Evolutionary conservation across 2,797 vertebrate species (phyloP), one percentile per base, ranked within the genome.

Genomic region (Phylloscopus collybita): DNA sequence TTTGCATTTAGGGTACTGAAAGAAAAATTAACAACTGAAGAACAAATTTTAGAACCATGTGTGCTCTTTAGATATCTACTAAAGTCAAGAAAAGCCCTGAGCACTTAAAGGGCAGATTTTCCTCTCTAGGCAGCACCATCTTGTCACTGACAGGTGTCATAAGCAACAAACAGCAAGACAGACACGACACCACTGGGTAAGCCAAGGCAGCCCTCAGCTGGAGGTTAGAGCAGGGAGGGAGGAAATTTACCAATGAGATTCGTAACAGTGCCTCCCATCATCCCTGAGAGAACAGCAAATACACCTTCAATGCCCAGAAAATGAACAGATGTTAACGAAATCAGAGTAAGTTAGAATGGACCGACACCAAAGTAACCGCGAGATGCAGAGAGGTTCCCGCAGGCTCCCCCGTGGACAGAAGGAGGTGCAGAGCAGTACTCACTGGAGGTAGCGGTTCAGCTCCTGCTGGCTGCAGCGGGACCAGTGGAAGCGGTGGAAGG

Each of bases 401-500:
- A 13, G 40, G 20, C 16, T 73, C 16, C 16, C 54, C 17, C 16
- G 9, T 4, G 40, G 59, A 57, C 86, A 25, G 57, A 51, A 10
- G 67, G 49, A 51, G 74, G 30, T 19, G 8, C 20, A 27, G 11
- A 30, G 17, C 54, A 65, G 74, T 94, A 98, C 98, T 99, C 97
- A 99, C 99, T 99, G 98, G 79, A 99, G 98, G 91, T 99, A 99
- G 54, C 99, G 98, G 94, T 98, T 98, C 84, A 99, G 98, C 97
- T 99, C 99, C 95, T 99, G 99, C 97, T 99, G 99, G 98, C 99
- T 99, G 98, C 99, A 99, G 92, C 98, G 98, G 88, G 99, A 99
- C 99, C 99, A 99, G 94, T 99, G 99, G 97, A 99, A 99, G 86
- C 99, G 99, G 88, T 99, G 99, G 97, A 99, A 99, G 22, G 99